Conservation (phyloP, 1,140 invertebrate species). For the Thereuonema tuberculata region DNA sequence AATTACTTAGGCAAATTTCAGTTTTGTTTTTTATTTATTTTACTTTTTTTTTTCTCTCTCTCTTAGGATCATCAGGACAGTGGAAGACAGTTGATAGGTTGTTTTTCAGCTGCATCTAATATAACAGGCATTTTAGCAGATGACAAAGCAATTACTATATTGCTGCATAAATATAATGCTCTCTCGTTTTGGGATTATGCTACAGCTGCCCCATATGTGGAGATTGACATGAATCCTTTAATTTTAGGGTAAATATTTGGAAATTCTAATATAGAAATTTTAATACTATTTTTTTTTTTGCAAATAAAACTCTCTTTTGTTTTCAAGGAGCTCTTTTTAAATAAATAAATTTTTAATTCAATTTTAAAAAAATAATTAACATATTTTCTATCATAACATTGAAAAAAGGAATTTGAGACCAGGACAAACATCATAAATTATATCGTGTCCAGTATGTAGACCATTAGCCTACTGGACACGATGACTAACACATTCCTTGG, state of each 20-base stretch:
- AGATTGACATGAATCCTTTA: slow-evolving; percentile 74
- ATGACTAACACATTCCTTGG: too few relatives aligned
- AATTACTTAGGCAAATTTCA: too few relatives aligned
- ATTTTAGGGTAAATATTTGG: slow-evolving; percentile 46
- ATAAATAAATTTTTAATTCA: too few relatives aligned
- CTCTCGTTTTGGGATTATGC: slow-evolving; percentile 84
- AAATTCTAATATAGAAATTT: background rate
- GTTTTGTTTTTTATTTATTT: background rate
- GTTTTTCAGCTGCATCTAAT: slow-evolving; percentile 75
- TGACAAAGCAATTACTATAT: slow-evolving; percentile 61
- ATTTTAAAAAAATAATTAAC: too few relatives aligned
- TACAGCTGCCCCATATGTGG: slow-evolving; percentile 61
- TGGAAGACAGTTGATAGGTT: slow-evolving; percentile 53
- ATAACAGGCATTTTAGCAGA: slow-evolving; percentile 76
- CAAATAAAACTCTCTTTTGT: too few relatives aligned
- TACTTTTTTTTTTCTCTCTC: background rate
- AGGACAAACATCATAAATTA: too few relatives aligned
- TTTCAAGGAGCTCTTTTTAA: too few relatives aligned
- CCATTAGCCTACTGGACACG: too few relatives aligned
- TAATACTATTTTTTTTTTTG: slow-evolving; percentile 8
- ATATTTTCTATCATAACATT: too few relatives aligned
- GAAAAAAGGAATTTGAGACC: too few relatives aligned
- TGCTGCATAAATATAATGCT: slow-evolving; percentile 68
- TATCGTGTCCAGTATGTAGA: too few relatives aligned
- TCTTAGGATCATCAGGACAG: slow-evolving; percentile 4